Evolutionary conservation across 2,888 invertebrate genomes (phyloP).

Genomic region (Thera britannica): DNA sequence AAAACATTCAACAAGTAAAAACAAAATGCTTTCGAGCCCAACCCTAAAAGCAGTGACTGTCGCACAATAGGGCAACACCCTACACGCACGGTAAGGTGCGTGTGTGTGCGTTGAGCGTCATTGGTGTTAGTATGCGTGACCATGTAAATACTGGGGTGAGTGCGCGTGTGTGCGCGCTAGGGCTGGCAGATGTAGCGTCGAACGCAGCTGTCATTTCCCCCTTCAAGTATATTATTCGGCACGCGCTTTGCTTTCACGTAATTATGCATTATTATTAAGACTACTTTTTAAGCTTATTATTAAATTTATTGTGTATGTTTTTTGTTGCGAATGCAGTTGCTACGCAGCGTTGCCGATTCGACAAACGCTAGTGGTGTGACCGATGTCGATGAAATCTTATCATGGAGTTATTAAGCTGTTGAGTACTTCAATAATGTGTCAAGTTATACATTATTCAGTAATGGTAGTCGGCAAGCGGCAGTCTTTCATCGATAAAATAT

Average conservation of each 20-base stretch:
- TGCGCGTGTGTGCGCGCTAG: slow-evolving; percentile 56
- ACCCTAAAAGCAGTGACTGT: slow-evolving; percentile 58
- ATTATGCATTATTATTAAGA: slow-evolving; percentile 79
- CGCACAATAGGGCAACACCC: slow-evolving; percentile 70
- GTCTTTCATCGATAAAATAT: slow-evolving; percentile 26
- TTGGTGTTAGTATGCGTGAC: slow-evolving; percentile 33
- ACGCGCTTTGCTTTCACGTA: slow-evolving; percentile 80
- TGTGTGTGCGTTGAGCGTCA: slow-evolving; percentile 29
- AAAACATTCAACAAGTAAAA: slow-evolving; percentile 83
- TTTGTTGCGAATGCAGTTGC: slow-evolving; percentile 72
- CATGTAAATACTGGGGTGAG: slow-evolving; percentile 33
- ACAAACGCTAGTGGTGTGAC: slow-evolving; percentile 25
- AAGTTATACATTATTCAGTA: slow-evolving; percentile 32
- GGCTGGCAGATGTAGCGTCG: slow-evolving; percentile 75
- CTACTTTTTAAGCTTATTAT: slow-evolving; percentile 66
- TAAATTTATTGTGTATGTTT: slow-evolving; percentile 56
- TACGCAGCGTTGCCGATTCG: slow-evolving; percentile 46
- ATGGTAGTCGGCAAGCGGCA: slow-evolving; percentile 24
- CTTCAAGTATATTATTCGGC: slow-evolving; percentile 68
- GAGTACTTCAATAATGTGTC: slow-evolving; percentile 27
- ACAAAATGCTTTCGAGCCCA: slow-evolving; percentile 76
- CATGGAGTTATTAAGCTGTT: slow-evolving; percentile 23
- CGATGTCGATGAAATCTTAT: slow-evolving; percentile 28
- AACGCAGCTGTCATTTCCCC: slow-evolving; percentile 77
- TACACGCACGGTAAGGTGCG: slow-evolving; percentile 50